These are phyloP conservation scores for Mionectes macconnelli DNA, from an alignment of 2,113 vertebrate genomes.

Conservation along the genomic window DNA sequence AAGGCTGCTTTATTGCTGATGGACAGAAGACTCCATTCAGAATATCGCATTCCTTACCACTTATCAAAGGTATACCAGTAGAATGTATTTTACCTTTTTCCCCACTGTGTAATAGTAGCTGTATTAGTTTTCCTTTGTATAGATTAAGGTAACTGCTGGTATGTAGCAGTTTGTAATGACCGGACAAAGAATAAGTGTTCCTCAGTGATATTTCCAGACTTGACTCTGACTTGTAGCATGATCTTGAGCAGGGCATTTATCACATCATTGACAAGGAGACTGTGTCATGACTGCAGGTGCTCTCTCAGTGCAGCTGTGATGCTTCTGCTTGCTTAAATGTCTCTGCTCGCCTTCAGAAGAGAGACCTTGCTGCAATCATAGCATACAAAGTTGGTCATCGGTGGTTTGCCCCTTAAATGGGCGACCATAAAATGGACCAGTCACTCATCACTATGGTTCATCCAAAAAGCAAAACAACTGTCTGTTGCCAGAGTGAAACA, in stretches of 20 bases:
- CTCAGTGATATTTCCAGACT: not conserved
- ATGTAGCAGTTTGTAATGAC: not conserved
- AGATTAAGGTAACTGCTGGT: not conserved
- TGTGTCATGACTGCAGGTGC: not conserved
- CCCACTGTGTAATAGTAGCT: not conserved
- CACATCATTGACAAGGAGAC: accelerated
- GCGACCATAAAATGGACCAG: not conserved
- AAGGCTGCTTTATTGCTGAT: not conserved
- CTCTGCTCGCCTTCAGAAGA: not conserved
- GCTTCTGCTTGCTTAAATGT: not conserved
- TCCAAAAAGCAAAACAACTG: not conserved
- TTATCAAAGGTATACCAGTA: not conserved
- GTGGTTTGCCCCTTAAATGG: not conserved
- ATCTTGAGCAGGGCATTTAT: not conserved
- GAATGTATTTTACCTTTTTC: not conserved
- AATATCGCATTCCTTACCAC: not conserved
- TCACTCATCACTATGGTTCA: accelerated
- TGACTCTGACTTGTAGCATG: not conserved
- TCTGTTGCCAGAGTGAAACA: not conserved
- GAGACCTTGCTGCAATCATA: not conserved
- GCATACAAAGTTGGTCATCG: not conserved
- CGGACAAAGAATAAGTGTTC: not conserved
- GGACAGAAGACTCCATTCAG: not conserved
- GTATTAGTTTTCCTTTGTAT: not conserved
- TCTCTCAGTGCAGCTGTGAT: not conserved